These are phyloP conservation scores for Pangasianodon gigas DNA, from an alignment of 2,113 vertebrate species.

Conservation along the genomic window DNA sequence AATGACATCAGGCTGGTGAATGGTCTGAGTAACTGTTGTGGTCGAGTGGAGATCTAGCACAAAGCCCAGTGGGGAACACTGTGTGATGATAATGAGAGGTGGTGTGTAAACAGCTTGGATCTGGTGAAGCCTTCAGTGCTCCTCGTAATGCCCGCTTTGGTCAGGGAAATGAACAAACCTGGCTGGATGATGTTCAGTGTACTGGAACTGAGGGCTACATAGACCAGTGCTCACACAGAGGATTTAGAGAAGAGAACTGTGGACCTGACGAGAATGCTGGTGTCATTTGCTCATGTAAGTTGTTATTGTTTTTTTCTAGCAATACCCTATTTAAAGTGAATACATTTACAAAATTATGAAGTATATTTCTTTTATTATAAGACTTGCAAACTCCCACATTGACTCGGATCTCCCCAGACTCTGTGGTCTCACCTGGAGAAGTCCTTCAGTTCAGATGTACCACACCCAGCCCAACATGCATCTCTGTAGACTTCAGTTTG, in stretches of 20 bases:
- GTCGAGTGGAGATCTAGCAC: slow-evolving; percentile 66
- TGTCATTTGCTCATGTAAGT: slow-evolving; percentile 38
- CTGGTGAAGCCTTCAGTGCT: slow-evolving; percentile 56
- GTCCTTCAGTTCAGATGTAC: no score
- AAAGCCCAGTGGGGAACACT: slow-evolving; percentile 62
- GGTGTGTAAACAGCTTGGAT: slow-evolving; percentile 60
- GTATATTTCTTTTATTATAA: slow-evolving; percentile 52
- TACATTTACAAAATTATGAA: background rate
- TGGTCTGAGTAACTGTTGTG: slow-evolving; percentile 53
- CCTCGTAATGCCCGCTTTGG: slow-evolving; percentile 57
- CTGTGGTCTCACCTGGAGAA: slow-evolving; percentile 25
- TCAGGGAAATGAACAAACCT: slow-evolving; percentile 57
- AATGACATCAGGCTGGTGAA: slow-evolving; percentile 57
- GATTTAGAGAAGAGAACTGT: no score
- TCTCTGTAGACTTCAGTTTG: no score
- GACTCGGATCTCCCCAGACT: slow-evolving; percentile 1
- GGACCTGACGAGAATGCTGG: no score
- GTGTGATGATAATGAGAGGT: slow-evolving; percentile 59
- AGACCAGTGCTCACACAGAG: slow-evolving; percentile 53
- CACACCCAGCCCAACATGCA: no score
- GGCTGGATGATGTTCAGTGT: slow-evolving; percentile 67
- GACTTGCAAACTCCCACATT: slow-evolving; percentile 54
- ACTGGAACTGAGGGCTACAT: slow-evolving; percentile 56
- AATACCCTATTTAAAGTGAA: no score
- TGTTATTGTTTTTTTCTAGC: background rate